Evolutionary conservation across 2,113 vertebrate species (phyloP), one percentile per base, ranked within the genome.

Genomic region (Anoplopoma fimbria): DNA sequence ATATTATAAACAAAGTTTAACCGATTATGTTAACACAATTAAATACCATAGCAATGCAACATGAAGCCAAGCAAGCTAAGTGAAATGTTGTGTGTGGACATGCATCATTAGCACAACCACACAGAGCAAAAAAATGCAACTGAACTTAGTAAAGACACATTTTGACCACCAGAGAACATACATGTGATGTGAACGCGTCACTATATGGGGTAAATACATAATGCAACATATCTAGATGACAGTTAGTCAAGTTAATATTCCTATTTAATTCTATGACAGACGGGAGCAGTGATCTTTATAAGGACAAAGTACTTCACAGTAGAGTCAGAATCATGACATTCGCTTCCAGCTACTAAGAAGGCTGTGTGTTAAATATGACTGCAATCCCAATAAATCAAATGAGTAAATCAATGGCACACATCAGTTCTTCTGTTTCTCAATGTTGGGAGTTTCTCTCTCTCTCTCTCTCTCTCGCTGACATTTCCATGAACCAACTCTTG

Each of bases 401-500:
- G n/a, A 51, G 33, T 15, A n/a, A 75, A 74, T 55, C 49, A 69
- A 58, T 27, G 31, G 62, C 33, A 23, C 33, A 23, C 21, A 49
- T 61, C 74, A 60, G 63, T 14, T 51, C 76, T 68, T 69, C 31
- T n/a, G 49, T 64, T 79, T 21, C 61, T 6, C 47, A n/a, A 55
- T 12, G 47, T 64, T 63, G 62, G 65, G 17, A 65, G 33, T 2
- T 34, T 62, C 58, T 33, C 60, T 62, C 31, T 62, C 60, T 62
- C 60, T 36, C 33, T 34, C 31, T 42, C 6, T 75, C 51, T 58
- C 77, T 61, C 55, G 14, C 60, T 91, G 91, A 90, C 91, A 81
- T 89, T 77, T 82, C 83, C 62, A 72, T 92, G 92, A 93, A 91
- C 91, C 88, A 38, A 36, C 62, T 62, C 86, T 70, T 82, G 90